Percentiles rank a stretch among this genome's conserved stretches.
These are phyloP conservation scores for Andricus quercusramuli DNA, from an alignment of 2,888 invertebrate species.

Conservation along the genomic window DNA sequence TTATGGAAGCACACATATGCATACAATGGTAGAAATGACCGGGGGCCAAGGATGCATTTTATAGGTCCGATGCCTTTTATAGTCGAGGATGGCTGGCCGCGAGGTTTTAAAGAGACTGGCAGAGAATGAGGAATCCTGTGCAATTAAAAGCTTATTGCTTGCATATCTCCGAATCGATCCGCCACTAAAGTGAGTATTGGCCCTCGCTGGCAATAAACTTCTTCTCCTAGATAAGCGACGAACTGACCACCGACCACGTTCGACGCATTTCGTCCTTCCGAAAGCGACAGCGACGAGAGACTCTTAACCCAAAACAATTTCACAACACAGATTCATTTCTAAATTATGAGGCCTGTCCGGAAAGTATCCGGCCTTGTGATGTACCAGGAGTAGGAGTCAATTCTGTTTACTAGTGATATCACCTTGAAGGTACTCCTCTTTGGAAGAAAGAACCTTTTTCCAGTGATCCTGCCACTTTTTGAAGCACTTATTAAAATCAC, in stretches of 20 bases:
- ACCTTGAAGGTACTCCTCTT: no score
- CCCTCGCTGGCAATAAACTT: slow-evolving; percentile 72
- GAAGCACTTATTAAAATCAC: no score
- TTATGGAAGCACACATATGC: slow-evolving; percentile 49
- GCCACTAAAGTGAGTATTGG: slow-evolving; percentile 76
- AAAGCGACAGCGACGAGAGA: not conserved
- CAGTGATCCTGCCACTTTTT: no score
- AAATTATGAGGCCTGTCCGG: not conserved
- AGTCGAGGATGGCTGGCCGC: slow-evolving; percentile 70
- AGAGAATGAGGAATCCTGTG: slow-evolving; percentile 77
- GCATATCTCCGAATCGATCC: slow-evolving; percentile 78
- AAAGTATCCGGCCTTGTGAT: no score
- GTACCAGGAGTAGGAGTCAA: no score
- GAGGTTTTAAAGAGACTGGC: slow-evolving; percentile 71
- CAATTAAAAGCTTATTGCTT: slow-evolving; percentile 79
- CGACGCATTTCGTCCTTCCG: not conserved
- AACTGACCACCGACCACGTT: slow-evolving; percentile 44
- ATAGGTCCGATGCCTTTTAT: slow-evolving; percentile 78
- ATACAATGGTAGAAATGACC: slow-evolving; percentile 75
- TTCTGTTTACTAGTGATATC: no score
- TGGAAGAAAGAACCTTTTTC: no score
- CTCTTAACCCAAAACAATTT: not conserved
- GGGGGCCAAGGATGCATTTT: slow-evolving; percentile 78
- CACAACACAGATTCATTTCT: not conserved
- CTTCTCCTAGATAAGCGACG: slow-evolving; percentile 72